Conservation (phyloP, 2,797 vertebrate species). For the Uromys caudimaculatus region DNA sequence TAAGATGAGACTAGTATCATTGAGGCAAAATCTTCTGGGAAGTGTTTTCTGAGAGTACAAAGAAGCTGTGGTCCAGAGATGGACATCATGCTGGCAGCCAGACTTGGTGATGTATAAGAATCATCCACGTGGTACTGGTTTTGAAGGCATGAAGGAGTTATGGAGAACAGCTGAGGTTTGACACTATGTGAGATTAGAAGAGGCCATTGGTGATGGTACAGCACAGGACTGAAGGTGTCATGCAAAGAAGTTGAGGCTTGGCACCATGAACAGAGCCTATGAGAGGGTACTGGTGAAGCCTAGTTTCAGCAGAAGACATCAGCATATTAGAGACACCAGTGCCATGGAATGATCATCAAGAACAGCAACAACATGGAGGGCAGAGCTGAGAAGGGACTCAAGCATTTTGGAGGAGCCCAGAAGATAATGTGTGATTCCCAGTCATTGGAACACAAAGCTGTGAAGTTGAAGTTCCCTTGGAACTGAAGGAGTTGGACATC, state of each 20-base stretch:
- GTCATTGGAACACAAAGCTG: neutral
- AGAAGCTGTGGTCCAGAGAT: neutral
- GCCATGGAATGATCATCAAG: neutral
- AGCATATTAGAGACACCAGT: neutral
- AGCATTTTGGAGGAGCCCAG: too few species aligned
- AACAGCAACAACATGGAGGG: neutral
- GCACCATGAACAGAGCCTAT: neutral
- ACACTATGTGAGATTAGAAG: neutral
- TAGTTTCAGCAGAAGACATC: neutral
- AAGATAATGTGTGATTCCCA: neutral
- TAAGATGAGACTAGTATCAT: too few species aligned
- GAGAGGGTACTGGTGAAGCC: neutral
- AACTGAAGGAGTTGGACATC: neutral
- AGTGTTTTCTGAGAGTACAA: neutral
- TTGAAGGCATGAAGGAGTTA: neutral
- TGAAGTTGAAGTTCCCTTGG: neutral
- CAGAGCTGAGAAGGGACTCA: neutral
- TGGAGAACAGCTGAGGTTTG: neutral
- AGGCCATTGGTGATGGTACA: neutral
- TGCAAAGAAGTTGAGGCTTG: neutral
- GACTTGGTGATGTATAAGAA: neutral
- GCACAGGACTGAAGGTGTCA: neutral
- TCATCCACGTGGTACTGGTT: neutral
- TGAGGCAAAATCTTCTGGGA: neutral
- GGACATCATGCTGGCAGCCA: neutral